Base-by-base conservation (phyloP, 2,113 vertebrate genomes). In the Ovis aries region DNA sequence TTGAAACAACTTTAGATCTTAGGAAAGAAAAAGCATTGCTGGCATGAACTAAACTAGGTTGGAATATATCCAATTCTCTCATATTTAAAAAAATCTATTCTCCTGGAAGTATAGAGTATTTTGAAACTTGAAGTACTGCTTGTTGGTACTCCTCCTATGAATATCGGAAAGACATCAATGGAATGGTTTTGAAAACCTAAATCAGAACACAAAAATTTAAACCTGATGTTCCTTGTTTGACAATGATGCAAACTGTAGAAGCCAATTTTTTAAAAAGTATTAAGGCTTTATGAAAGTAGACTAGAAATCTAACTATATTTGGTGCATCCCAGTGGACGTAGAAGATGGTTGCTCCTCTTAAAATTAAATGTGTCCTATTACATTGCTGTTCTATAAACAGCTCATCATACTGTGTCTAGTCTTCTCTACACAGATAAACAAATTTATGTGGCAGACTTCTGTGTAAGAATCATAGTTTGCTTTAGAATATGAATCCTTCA, bases 1-100 rank as follows among this genome's bases (percentile, higher is more conserved):
- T 98, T 97, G 97, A 97, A 98, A 88, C 78, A 95, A 94, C 8
- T 55, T 31, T 97, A 96, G 93, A 98, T 96, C 84, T 95, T 86
- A 97, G 96, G 57, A 29, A 48, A 50, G 4, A 55, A 95, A 97
- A 82, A 91, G 57, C 86, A 36, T 81, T 93, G 64, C 89, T 90
- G 89, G 33, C 55, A 91, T 67, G 53, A 90, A 84, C 87, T 62
- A 78, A 95, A 91, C 36, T 62, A 89, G 55, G 88, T 48, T 71
- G 88, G 94, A 98, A 93, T 98, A 92, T 97, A 93, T 96, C 96
- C 83, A 84, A n/a, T 95, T 97, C 57, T 91, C 45, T 88, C 85
- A 50, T 87, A 95, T 48, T 84, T 88, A 40, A 83, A 94, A 86
- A 59, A 96, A 81, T 7, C 59, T 16, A 90, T 95, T 98, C 98